A percentile compares a stretch with the other conserved stretches of the same genome.
Evolutionary conservation across 64 coral and sea anemone genomes (phyloP).

Genomic region (Anthopleura sola): DNA sequence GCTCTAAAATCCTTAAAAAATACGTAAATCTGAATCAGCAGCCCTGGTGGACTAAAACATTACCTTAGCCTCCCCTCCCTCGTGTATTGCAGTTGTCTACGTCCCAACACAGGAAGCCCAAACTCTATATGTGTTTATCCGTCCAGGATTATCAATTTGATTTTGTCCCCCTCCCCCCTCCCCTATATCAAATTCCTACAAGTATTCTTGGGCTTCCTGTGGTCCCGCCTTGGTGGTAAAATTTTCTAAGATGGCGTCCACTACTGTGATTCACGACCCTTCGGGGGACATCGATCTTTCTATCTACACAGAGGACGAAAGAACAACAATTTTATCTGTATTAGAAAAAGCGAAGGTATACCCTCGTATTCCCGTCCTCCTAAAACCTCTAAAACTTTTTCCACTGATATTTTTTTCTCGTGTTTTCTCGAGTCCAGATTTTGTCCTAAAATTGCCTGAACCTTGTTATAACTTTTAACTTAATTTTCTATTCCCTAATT

Average conservation of each 20-base stretch:
- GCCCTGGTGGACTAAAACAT: not conserved
- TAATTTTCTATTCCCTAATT: not conserved
- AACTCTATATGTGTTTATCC: too few species aligned
- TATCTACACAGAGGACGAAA: conserved; percentile 87
- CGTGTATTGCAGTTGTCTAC: too few species aligned
- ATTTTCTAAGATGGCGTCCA: conserved; percentile 51
- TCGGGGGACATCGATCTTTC: conserved; percentile 74
- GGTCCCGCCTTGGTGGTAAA: not conserved
- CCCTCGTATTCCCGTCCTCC: not conserved
- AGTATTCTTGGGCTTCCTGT: not conserved
- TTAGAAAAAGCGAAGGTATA: conserved; percentile 87
- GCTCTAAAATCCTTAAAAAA: not conserved
- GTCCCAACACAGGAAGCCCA: too few species aligned
- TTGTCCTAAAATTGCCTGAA: not conserved
- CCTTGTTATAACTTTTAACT: not conserved
- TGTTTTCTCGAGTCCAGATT: not conserved
- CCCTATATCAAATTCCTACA: too few species aligned
- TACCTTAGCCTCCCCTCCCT: too few species aligned
- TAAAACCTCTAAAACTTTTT: not conserved
- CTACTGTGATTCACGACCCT: conserved; percentile 40
- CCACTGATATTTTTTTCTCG: too few species aligned
- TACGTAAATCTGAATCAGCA: not conserved
- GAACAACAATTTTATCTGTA: conserved; percentile 69
- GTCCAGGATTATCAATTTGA: too few species aligned
- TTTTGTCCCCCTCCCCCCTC: too few species aligned